phyloP scores from a whole-genome alignment of 2,888 invertebrate species.

The Metallyticus violacea region DNA sequence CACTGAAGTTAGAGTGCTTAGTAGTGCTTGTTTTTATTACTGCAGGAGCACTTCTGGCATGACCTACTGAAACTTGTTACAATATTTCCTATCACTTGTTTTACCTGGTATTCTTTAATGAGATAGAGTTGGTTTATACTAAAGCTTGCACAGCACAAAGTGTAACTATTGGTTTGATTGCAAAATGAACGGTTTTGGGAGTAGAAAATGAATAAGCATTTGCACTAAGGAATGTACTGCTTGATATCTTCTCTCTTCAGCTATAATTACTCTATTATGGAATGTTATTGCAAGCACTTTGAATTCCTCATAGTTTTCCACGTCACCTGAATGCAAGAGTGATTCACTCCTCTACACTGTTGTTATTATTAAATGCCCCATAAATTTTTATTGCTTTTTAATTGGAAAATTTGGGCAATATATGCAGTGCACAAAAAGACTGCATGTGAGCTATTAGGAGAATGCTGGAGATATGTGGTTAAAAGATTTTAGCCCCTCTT shows the following conservation, averaged over 20 bases:
- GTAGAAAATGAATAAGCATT: not conserved
- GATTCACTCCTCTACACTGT: not conserved
- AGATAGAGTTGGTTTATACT: not conserved
- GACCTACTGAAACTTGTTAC: not conserved
- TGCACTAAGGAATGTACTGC: not conserved
- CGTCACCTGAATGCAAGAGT: not conserved
- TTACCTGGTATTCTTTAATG: not conserved
- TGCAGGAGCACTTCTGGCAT: not conserved
- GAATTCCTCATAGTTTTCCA: not conserved
- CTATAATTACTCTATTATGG: not conserved
- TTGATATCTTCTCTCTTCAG: not conserved
- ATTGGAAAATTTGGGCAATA: not conserved
- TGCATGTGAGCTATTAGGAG: not conserved
- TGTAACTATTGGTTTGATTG: not conserved
- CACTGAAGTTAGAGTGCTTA: too few relatives aligned
- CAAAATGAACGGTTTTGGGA: not conserved
- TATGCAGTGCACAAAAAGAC: not conserved
- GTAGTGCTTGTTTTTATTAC: not conserved
- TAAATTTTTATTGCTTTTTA: not conserved
- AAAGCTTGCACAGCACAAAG: not conserved
- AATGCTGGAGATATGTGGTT: not conserved
- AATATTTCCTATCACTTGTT: not conserved
- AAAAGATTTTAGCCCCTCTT: not conserved
- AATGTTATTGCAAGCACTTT: not conserved
- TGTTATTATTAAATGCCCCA: not conserved